phyloP scores from a whole-genome alignment of 1,140 invertebrate genomes.

The Chironomus striatipennis region DNA sequence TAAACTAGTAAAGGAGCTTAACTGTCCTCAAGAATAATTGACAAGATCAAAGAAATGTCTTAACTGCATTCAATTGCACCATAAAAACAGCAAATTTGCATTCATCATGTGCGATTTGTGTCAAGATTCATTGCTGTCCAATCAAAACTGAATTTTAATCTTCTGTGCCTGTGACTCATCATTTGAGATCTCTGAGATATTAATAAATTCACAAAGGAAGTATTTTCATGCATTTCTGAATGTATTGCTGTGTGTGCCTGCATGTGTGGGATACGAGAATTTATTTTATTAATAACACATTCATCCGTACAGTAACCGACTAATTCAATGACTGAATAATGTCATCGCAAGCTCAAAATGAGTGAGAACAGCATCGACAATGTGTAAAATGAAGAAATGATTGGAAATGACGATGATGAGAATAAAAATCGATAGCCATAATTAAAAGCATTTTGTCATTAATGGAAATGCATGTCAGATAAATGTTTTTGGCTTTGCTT shows the following conservation, averaged over 20 bases:
- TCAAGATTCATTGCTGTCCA: conserved; percentile 2
- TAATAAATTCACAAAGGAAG: too few relatives aligned
- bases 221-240: neutral
- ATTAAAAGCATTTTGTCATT: conserved; percentile 21
- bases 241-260: neutral
- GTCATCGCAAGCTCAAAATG: too few relatives aligned
- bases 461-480: conserved; percentile 14
- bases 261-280: neutral
- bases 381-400: too few relatives aligned
- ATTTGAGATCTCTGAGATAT: too few relatives aligned
- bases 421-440: conserved; percentile 11
- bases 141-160: neutral
- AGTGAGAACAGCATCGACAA: too few relatives aligned
- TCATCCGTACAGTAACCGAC: too few relatives aligned
- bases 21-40: too few relatives aligned
- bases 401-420: neutral
- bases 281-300: neutral
- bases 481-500: neutral
- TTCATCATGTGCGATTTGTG: conserved; percentile 11
- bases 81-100: neutral
- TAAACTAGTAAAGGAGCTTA: too few relatives aligned
- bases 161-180: too few relatives aligned
- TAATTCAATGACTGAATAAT: too few relatives aligned
- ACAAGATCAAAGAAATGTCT: too few relatives aligned
- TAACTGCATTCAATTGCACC: too few relatives aligned